A percentile compares a stretch with the other conserved stretches of the same genome.
phyloP scores from a whole-genome alignment of 2,113 vertebrate genomes.

The Oreochromis niloticus region DNA sequence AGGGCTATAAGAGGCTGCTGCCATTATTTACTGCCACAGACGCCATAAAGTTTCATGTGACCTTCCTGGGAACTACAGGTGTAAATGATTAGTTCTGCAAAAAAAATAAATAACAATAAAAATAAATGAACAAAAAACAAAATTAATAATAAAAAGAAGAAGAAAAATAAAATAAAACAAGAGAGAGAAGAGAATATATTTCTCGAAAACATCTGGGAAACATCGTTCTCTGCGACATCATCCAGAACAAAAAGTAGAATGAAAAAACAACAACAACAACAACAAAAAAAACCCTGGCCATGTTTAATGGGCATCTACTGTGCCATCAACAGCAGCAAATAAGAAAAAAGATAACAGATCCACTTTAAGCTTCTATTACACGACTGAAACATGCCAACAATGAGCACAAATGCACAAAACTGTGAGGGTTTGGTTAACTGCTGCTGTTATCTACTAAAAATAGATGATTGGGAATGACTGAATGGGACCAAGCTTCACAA shows the following conservation, averaged over 20 bases:
- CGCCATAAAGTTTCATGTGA: not conserved
- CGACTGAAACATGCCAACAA: not conserved
- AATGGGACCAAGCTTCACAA: not conserved
- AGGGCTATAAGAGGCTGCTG: not conserved
- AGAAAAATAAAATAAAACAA: not conserved
- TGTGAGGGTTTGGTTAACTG: not conserved
- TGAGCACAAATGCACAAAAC: not conserved
- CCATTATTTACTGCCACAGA: not conserved
- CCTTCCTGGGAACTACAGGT: not conserved
- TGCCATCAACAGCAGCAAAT: not conserved
- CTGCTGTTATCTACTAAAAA: not conserved
- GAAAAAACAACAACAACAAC: not conserved
- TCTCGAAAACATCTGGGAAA: not conserved
- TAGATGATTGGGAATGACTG: not conserved
- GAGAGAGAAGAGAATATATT: not conserved
- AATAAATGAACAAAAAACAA: not conserved
- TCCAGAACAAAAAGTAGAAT: not conserved
- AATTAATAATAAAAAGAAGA: not conserved
- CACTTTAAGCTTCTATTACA: not conserved
- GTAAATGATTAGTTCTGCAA: not conserved
- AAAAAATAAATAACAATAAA: not conserved
- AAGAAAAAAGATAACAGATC: not conserved
- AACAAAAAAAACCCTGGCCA: not conserved
- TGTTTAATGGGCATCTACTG: not conserved
- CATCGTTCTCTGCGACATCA: not conserved